Percentiles rank a stretch among this genome's conserved stretches.
Conservation (phyloP, 2,113 vertebrate genomes). For the Protobothrops flavoviridis region DNA sequence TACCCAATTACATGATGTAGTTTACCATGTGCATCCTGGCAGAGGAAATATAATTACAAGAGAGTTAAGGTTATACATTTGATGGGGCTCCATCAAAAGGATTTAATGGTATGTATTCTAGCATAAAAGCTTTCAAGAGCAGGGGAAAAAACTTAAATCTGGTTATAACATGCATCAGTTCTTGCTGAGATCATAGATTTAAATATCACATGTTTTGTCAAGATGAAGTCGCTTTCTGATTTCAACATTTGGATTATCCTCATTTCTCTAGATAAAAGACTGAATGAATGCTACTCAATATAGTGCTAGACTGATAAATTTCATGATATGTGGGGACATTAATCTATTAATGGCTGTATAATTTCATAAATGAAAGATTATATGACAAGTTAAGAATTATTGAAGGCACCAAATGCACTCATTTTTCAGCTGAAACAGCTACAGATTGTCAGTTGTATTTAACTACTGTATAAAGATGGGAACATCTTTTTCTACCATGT, state of each 20-base stretch:
- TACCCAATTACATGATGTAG: slow-evolving; percentile 19
- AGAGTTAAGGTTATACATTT: slow-evolving; percentile 4
- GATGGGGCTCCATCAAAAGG: neutral
- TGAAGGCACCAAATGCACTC: neutral
- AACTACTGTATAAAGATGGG: neutral
- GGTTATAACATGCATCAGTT: neutral
- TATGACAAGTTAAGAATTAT: neutral
- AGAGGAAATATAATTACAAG: neutral
- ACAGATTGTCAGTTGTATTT: neutral
- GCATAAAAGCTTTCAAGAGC: neutral
- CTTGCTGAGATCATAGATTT: neutral
- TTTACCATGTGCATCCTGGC: neutral
- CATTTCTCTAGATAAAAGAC: neutral
- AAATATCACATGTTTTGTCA: neutral
- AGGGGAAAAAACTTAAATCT: slow-evolving; percentile 9
- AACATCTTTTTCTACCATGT: neutral
- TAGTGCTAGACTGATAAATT: neutral
- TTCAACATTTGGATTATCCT: neutral
- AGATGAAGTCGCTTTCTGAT: slow-evolving; percentile 16
- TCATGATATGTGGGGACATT: neutral
- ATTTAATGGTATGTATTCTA: neutral
- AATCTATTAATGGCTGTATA: neutral
- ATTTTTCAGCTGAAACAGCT: neutral
- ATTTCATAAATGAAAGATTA: slow-evolving; percentile 1
- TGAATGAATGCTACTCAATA: neutral